These are phyloP conservation scores for Polydrusus tereticollis DNA, from an alignment of 2,888 invertebrate species.

Conservation along the genomic window DNA sequence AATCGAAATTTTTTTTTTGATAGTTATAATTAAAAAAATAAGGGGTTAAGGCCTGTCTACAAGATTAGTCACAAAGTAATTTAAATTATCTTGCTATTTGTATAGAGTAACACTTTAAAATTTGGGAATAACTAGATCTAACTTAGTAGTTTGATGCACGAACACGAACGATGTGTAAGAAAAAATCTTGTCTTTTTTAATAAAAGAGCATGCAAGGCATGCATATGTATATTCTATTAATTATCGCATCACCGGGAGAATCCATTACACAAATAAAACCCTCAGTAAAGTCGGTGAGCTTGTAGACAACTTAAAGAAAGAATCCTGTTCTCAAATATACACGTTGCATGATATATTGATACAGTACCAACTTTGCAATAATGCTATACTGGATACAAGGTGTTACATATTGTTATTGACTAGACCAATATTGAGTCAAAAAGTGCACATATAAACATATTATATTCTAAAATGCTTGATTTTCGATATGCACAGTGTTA, in stretches of 20 bases:
- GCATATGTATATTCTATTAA: constrained; percentile 21
- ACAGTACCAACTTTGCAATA: too few relatives aligned
- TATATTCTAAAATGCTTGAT: too few relatives aligned
- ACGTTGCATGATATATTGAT: background rate
- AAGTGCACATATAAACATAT: too few relatives aligned
- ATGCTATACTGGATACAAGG: too few relatives aligned
- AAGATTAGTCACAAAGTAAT: too few relatives aligned
- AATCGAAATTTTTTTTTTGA: too few relatives aligned
- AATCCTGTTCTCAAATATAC: constrained; percentile 19
- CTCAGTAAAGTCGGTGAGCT: constrained; percentile 28
- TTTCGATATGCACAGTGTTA: too few relatives aligned
- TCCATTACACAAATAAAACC: constrained; percentile 22
- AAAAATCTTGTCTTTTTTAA: constrained; percentile 14
- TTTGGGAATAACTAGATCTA: background rate
- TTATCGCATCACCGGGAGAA: constrained; percentile 35
- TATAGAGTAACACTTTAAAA: background rate
- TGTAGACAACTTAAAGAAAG: constrained; percentile 34
- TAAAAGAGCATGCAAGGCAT: constrained; percentile 35
- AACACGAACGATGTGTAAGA: background rate
- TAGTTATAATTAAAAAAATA: too few relatives aligned
- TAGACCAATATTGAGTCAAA: too few relatives aligned
- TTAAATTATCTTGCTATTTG: background rate
- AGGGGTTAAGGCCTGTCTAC: too few relatives aligned
- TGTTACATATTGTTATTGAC: too few relatives aligned
- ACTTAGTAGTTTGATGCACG: background rate